Evolutionary conservation across 2,888 invertebrate genomes (phyloP).

Genomic region (Dryadula phaetusa): DNA sequence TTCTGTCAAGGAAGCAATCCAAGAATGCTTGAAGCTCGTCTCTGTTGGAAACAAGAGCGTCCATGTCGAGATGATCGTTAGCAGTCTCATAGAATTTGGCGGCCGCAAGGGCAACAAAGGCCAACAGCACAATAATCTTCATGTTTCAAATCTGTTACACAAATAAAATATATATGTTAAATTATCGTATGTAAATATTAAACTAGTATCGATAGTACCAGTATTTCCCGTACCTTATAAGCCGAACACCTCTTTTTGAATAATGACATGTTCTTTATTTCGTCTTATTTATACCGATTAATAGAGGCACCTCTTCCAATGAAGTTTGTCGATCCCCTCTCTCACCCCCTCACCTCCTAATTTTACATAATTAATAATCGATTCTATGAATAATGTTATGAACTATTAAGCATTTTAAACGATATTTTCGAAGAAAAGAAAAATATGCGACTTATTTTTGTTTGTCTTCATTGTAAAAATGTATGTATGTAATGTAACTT

Average conservation of each 20-base stretch:
- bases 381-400: background rate
- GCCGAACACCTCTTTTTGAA: background rate
- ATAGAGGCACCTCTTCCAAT: background rate
- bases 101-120: conserved; percentile 49
- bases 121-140: conserved; percentile 48
- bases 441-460: too few relatives aligned
- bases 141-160: conserved; percentile 24
- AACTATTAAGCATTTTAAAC: too few relatives aligned
- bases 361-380: background rate
- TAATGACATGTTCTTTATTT: background rate
- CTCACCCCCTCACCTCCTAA: background rate
- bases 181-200: background rate
- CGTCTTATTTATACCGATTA: conserved; percentile 5
- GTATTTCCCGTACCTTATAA: background rate
- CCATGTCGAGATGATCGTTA: conserved; percentile 63
- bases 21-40: conserved; percentile 50
- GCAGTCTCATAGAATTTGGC: conserved; percentile 56
- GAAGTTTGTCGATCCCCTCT: too few relatives aligned
- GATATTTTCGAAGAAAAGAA: too few relatives aligned
- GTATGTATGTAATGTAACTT: too few relatives aligned
- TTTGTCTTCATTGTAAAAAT: too few relatives aligned
- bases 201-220: background rate
- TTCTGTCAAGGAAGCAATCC: conserved; percentile 60
- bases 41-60: conserved; percentile 50
- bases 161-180: background rate